Evolutionary conservation across 1,140 invertebrate genomes (phyloP).

Genomic region (Parapsyche elsis): DNA sequence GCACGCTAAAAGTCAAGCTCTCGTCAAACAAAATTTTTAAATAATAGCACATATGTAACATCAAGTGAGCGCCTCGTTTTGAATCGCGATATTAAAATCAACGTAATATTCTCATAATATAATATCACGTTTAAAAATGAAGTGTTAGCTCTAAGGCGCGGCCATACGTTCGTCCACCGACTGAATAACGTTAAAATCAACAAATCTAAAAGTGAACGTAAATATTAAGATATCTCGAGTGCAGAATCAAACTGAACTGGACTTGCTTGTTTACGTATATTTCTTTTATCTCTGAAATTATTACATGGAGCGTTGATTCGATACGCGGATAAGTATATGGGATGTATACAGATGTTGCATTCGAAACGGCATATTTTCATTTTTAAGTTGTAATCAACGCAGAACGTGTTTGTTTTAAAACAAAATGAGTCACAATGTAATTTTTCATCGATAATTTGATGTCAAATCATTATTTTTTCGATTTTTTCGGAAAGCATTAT

Average conservation of each 20-base stretch:
- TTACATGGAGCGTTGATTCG: neutral
- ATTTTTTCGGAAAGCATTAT: too few relatives aligned
- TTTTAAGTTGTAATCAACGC: too few relatives aligned
- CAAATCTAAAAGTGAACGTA: slow-evolving; percentile 23
- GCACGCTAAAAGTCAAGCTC: too few relatives aligned
- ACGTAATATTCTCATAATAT: neutral
- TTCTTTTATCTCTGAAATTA: slow-evolving; percentile 32
- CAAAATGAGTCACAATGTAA: too few relatives aligned
- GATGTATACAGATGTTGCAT: neutral
- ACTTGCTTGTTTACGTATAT: slow-evolving; percentile 13
- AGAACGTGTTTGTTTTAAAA: neutral
- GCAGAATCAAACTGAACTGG: slow-evolving; percentile 9
- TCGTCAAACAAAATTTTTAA: too few relatives aligned
- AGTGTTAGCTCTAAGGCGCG: neutral
- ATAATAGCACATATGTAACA: too few relatives aligned
- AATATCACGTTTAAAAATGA: neutral
- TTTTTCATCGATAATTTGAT: too few relatives aligned
- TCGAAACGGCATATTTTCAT: too few relatives aligned
- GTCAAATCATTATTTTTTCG: too few relatives aligned
- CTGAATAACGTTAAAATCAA: slow-evolving; percentile 24
- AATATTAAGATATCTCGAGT: slow-evolving; percentile 27
- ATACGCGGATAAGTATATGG: neutral
- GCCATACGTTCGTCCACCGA: neutral
- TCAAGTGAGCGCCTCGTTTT: too few relatives aligned
- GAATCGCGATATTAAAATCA: too few relatives aligned